These are phyloP conservation scores for Heterocephalus glaber DNA, from an alignment of 2,113 vertebrate species.

Conservation along the genomic window DNA sequence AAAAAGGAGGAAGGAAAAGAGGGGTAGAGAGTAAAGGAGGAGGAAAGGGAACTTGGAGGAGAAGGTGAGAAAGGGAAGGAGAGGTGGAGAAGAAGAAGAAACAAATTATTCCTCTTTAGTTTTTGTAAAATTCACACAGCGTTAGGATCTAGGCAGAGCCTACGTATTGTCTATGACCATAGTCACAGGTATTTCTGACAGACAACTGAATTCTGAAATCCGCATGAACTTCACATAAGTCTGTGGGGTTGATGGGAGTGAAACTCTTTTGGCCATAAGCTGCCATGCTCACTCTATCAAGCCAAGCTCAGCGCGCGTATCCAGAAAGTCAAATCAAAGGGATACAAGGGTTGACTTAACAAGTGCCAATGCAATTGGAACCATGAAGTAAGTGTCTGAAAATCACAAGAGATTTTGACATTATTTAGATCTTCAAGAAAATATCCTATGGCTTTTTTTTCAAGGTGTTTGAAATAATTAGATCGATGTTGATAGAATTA, in stretches of 20 bases:
- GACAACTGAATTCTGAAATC: background rate
- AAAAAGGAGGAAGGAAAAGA: background rate
- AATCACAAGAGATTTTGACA: background rate
- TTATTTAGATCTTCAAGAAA: background rate
- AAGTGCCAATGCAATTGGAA: background rate
- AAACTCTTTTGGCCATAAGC: background rate
- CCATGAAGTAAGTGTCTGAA: background rate
- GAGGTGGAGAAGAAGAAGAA: background rate
- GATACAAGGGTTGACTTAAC: background rate
- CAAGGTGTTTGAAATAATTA: background rate
- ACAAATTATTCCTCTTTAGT: background rate
- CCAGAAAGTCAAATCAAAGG: background rate
- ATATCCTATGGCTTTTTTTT: background rate
- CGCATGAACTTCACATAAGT: background rate
- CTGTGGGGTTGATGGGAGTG: background rate
- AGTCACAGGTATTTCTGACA: background rate
- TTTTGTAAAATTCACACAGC: slow-evolving; percentile 10
- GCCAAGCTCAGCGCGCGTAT: background rate
- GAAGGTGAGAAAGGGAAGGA: background rate
- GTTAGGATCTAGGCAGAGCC: background rate
- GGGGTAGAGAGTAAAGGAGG: background rate
- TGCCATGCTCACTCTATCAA: background rate
- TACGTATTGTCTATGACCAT: background rate
- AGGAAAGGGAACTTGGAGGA: background rate
- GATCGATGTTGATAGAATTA: background rate